These are phyloP conservation scores for Beroe ovata DNA, from an alignment of 37 sponge, comb jelly and placozoan genomes.

Conservation along the genomic window DNA sequence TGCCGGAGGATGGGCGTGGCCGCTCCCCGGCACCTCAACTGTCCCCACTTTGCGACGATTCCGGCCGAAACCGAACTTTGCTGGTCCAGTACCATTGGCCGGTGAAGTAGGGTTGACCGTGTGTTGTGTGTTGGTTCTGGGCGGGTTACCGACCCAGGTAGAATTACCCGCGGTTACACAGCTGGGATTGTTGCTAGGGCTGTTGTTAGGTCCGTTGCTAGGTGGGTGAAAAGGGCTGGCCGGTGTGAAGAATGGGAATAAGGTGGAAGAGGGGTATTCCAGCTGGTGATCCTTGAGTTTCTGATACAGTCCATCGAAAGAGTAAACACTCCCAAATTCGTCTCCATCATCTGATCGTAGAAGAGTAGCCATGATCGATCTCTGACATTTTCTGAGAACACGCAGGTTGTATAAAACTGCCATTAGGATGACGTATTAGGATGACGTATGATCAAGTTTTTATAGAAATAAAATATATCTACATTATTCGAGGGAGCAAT, in stretches of 20 bases:
- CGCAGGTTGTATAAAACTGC: too few relatives aligned
- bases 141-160: background rate
- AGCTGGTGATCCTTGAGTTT: constrained; percentile 32
- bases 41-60: background rate
- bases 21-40: background rate
- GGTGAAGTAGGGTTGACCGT: background rate
- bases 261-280: constrained; percentile 6
- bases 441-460: too few relatives aligned
- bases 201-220: background rate
- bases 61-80: background rate
- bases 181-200: background rate
- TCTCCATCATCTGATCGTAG: background rate
- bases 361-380: background rate
- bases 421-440: too few relatives aligned
- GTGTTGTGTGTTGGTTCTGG: background rate
- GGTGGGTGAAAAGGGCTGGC: background rate
- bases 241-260: background rate
- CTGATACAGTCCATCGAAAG: constrained; percentile 49
- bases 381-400: background rate
- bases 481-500: too few relatives aligned
- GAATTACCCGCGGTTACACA: too few relatives aligned
- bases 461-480: too few relatives aligned
- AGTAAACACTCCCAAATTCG: constrained; percentile 61
- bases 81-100: background rate
- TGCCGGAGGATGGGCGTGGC: background rate